Conservation (phyloP, 1,140 invertebrate species). For the Pachyrhynchus sulphureomaculatus region DNA sequence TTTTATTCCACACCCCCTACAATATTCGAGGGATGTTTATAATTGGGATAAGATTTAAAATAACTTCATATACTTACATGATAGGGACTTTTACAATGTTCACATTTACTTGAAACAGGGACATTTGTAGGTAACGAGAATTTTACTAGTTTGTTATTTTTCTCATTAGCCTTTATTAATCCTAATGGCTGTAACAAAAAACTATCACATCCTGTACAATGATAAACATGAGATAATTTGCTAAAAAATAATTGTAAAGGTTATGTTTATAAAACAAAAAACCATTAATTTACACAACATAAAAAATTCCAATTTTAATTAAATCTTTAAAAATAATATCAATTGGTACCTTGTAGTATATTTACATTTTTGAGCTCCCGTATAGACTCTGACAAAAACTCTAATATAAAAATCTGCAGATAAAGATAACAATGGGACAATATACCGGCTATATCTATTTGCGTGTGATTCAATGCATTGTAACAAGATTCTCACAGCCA, state of each 20-base stretch:
- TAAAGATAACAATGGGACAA: conserved; percentile 85
- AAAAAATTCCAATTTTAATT: no score
- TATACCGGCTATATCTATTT: conserved; percentile 89
- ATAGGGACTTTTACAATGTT: conserved; percentile 73
- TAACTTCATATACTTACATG: conserved; percentile 66
- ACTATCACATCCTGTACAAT: conserved; percentile 86
- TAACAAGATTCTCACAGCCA: conserved; percentile 89
- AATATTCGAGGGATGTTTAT: no score
- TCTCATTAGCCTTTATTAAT: conserved; percentile 59
- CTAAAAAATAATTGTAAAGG: conserved; percentile 51
- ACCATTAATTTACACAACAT: not conserved
- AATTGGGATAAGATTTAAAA: no score
- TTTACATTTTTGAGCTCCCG: conserved; percentile 82
- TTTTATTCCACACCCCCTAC: not conserved
- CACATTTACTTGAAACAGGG: conserved; percentile 66
- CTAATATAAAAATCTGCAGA: conserved; percentile 97
- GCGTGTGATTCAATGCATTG: conserved; percentile 90
- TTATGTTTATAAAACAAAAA: not conserved
- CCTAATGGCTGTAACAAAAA: conserved; percentile 77
- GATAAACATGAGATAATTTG: conserved; percentile 83
- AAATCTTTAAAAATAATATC: no score
- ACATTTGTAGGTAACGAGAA: conserved; percentile 68
- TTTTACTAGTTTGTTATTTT: conserved; percentile 61
- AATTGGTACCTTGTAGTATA: conserved; percentile 70
- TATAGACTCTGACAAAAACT: conserved; percentile 85